Base-by-base conservation (phyloP, 2,797 vertebrate species). In the Enteromius anoplus region DNA sequence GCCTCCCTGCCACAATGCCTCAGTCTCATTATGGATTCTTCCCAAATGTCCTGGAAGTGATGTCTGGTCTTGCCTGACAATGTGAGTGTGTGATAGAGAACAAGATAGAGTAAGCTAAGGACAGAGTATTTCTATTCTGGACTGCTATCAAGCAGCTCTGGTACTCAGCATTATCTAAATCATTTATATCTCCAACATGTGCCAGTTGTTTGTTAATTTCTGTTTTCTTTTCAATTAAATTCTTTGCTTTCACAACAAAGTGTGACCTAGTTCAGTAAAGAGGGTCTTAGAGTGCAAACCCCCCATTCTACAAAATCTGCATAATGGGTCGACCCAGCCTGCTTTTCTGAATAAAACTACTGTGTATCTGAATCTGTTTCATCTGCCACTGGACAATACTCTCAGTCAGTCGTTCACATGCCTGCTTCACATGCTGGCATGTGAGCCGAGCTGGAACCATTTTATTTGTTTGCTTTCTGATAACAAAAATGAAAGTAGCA, bases 11-110 rank as follows among this genome's bases (percentile, higher is more conserved):
- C 85, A 90, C 87, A 89, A 87, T 86, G 79, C 83, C 70, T 80
- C 65, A 70, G 72, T 84, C 90, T 88, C 88, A 88, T 88, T 90
- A 85, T 29, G n/a, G 47, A 90, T 89, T 88, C 85, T 86, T 89
- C 82, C 75, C 71, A 84, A 86, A 81, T 64, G 53, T 88, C 83
- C 58, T 60, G 75, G 73, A 81, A 58, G 34, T 60, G n/a, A 14
- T 37, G 66, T 58, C 78, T 55, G 66, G 66, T 42, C 68, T 66
- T 82, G 80, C 47, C 45, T 77, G 62, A 66, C 75, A 17, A 62
- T 49, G 26, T 45, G 34, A 81, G 77, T 70, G 55, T 26, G 65
- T 66, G 42, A 69, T 23, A 45, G 19, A 72, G 51, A 80, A 29
- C 42, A 47, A 72, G 58, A 77, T 21, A 82, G 19, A 81, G 14